These are phyloP conservation scores for Poicephalus gulielmi DNA, from an alignment of 2,113 vertebrate species.

Conservation along the genomic window DNA sequence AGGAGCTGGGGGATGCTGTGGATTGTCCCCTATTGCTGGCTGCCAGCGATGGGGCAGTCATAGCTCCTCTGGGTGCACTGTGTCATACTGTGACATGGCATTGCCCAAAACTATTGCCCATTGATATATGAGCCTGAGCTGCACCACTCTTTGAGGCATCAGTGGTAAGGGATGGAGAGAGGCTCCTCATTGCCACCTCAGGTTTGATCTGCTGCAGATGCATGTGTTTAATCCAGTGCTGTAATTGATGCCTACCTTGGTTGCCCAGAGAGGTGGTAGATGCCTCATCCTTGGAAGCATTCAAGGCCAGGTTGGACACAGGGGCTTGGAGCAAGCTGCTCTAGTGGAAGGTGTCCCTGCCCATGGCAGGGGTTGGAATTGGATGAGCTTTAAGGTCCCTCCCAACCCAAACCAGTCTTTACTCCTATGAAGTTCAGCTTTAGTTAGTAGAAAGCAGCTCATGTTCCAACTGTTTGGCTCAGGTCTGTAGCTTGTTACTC, in stretches of 20 bases:
- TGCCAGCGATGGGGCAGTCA: neutral
- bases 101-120: neutral
- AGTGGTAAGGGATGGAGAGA: neutral
- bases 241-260: neutral
- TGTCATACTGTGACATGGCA: neutral
- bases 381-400: accelerated
- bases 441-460: neutral
- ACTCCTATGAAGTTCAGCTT: neutral
- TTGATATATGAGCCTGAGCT: neutral
- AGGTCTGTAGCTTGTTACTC: neutral
- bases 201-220: neutral
- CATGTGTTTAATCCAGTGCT: neutral
- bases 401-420: neutral
- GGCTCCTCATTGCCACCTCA: neutral
- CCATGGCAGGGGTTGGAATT: accelerated
- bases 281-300: neutral
- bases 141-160: neutral
- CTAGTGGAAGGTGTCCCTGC: neutral
- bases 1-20: too few relatives aligned
- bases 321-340: neutral
- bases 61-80: neutral
- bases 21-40: neutral
- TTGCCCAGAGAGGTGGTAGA: neutral
- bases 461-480: accelerated
- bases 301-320: neutral